A percentile compares a stretch with the other conserved stretches of the same genome.
Conservation (phyloP, 2,797 vertebrate species). For the Salmo trutta region DNA sequence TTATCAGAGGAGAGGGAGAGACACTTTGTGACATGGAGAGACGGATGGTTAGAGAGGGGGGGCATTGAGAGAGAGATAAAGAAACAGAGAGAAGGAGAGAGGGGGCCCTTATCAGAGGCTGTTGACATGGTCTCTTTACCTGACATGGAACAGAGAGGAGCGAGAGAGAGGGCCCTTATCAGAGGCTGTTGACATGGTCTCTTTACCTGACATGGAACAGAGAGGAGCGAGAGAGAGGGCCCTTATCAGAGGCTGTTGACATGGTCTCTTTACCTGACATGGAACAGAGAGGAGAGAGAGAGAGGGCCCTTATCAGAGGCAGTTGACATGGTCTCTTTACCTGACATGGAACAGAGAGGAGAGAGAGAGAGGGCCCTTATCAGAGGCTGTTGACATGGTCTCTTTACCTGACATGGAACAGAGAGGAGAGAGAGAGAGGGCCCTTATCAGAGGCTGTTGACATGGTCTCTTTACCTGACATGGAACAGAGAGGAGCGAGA, state of each 20-base stretch:
- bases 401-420: conserved; percentile 15
- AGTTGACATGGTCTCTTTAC: conserved; percentile 41
- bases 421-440: neutral
- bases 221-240: neutral
- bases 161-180: conserved; percentile 21
- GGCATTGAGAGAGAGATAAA: neutral
- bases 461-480: conserved; percentile 29
- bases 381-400: conserved; percentile 42
- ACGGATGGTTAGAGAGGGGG: too few species aligned
- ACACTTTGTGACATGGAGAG: too few species aligned
- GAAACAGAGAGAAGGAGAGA: too few species aligned
- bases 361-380: conserved; percentile 19
- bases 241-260: conserved; percentile 47
- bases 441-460: conserved; percentile 44
- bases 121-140: conserved; percentile 41
- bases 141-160: neutral
- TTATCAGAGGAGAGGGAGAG: too few species aligned
- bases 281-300: too few species aligned
- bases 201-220: conserved; percentile 6
- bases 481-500: too few species aligned
- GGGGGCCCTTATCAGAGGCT: conserved; percentile 28
- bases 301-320: conserved; percentile 26
- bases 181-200: conserved; percentile 42
- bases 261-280: conserved; percentile 23
- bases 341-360: neutral